phyloP scores from a whole-genome alignment of 2,797 vertebrate species.

The Centroberyx gerrardi region DNA sequence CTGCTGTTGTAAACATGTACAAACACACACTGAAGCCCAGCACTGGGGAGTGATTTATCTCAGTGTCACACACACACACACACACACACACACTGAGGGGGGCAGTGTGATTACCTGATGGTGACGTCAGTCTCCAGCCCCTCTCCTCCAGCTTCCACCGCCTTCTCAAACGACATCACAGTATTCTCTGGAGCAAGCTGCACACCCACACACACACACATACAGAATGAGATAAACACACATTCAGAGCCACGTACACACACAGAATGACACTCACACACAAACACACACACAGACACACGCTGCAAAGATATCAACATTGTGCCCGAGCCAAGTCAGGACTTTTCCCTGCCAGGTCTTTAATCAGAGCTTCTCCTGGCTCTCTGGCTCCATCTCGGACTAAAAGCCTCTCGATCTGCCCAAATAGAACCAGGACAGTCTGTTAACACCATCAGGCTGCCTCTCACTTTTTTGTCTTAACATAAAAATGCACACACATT shows the following conservation, averaged over 20 bases:
- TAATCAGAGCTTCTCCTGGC: background rate
- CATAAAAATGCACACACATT: background rate
- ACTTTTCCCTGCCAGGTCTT: background rate
- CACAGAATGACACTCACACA: background rate
- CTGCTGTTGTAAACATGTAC: no score
- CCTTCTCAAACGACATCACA: conserved; percentile 93
- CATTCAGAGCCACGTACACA: background rate
- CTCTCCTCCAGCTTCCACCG: conserved; percentile 86
- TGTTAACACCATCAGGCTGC: no score
- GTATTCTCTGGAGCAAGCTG: conserved; percentile 95
- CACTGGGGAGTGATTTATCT: no score
- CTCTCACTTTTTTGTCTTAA: no score
- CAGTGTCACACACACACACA: background rate
- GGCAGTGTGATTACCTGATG: conserved; percentile 87
- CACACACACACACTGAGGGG: background rate
- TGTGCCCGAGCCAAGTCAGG: background rate
- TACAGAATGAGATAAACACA: background rate
- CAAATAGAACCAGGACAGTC: background rate
- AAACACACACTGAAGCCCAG: no score
- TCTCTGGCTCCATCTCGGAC: background rate
- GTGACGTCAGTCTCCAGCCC: conserved; percentile 92
- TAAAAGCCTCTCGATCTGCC: background rate
- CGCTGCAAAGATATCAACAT: background rate
- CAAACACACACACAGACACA: conserved; percentile 12
- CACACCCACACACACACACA: conserved; percentile 23